Conservation (phyloP, 2,113 vertebrate species). For the Alligator sinensis region DNA sequence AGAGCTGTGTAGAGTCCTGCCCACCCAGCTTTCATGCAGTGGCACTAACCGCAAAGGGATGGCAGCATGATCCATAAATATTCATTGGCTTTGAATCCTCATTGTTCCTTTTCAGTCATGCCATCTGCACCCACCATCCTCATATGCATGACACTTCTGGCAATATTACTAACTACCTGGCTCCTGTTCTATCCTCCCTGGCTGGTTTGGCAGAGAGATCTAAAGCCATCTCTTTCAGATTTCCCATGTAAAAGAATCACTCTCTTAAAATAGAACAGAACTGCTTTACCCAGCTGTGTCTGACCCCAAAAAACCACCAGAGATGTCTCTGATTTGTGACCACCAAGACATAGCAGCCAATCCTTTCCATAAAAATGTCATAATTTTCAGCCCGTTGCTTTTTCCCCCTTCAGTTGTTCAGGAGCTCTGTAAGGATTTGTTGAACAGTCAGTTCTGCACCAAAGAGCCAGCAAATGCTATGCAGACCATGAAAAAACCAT, state of each 20-base stretch:
- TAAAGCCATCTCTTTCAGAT: background rate
- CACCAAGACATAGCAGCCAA: background rate
- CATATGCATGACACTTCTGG: background rate
- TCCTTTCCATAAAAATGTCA: background rate
- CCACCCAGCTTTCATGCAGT: background rate
- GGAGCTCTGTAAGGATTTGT: background rate
- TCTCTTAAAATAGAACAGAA: accelerated
- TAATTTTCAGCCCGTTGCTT: background rate
- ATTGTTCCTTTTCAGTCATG: background rate
- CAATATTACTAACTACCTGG: background rate
- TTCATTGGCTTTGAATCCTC: background rate
- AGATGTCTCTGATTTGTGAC: background rate
- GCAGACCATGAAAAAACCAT: background rate
- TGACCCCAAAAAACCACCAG: background rate
- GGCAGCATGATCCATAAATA: accelerated
- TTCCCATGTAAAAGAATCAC: too few species aligned
- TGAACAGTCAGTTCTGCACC: background rate
- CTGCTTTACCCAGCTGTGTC: accelerated
- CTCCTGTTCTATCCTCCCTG: background rate
- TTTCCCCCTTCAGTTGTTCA: background rate
- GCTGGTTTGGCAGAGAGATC: background rate
- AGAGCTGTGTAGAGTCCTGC: background rate
- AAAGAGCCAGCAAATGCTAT: background rate
- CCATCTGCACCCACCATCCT: background rate
- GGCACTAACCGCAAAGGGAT: accelerated